These are phyloP conservation scores for Hybognathus amarus DNA, from an alignment of 2,797 vertebrate species.

Conservation along the genomic window DNA sequence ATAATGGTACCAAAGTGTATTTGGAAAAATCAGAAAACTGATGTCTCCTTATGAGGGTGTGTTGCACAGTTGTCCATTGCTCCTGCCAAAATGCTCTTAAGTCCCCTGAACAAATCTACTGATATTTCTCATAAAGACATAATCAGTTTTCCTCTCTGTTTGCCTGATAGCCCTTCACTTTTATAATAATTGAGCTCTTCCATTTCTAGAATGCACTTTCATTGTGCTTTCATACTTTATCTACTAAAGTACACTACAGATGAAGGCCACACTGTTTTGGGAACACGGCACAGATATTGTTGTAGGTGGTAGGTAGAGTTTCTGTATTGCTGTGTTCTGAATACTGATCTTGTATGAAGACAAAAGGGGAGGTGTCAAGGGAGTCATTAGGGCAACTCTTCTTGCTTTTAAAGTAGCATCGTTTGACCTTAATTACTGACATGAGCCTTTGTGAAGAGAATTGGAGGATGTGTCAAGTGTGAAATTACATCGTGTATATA, in stretches of 20 bases:
- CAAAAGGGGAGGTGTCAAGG: constrained; percentile 13
- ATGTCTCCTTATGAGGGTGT: background rate
- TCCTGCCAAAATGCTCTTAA: constrained; percentile 24
- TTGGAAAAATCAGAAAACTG: background rate
- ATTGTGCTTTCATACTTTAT: constrained; percentile 13
- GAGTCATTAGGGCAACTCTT: constrained; percentile 30
- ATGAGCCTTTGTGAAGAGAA: constrained; percentile 30
- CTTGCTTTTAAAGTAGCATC: constrained; percentile 27
- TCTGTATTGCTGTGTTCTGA: constrained; percentile 15
- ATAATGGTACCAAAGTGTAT: background rate
- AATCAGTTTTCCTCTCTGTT: constrained; percentile 6
- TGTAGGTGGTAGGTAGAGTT: background rate
- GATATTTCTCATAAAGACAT: constrained; percentile 9
- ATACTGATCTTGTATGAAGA: constrained; percentile 32
- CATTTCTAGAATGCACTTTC: constrained; percentile 20
- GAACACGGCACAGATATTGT: background rate
- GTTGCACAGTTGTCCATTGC: background rate
- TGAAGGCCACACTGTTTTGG: background rate
- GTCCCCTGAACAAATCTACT: constrained; percentile 25
- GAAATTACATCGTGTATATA: constrained; percentile 34
- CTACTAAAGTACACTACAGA: background rate
- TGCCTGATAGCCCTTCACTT: background rate
- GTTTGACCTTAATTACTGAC: constrained; percentile 51
- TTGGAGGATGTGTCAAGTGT: constrained; percentile 38
- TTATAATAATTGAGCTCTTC: constrained; percentile 18